Conservation (phyloP, 2,113 vertebrate genomes). For the Condylura cristata region DNA sequence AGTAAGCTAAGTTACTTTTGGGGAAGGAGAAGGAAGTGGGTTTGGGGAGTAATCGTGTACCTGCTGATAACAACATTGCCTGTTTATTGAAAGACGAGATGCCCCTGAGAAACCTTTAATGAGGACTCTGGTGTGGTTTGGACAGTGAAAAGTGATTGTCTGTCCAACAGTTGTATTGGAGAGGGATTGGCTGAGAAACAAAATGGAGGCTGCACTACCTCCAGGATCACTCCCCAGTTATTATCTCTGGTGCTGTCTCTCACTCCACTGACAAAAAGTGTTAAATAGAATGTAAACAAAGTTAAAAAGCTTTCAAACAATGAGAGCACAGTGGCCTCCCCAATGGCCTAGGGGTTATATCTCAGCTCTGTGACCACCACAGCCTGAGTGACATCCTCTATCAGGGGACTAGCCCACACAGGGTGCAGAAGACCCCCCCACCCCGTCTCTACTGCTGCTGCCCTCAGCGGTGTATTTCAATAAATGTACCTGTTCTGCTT, state of each 20-base stretch:
- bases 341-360: too few relatives aligned
- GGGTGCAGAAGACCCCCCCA: too few relatives aligned
- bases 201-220: neutral
- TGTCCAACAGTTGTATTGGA: neutral
- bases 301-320: neutral
- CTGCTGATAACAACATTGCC: neutral
- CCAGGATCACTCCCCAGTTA: accelerated
- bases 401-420: too few relatives aligned
- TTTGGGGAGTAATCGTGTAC: neutral
- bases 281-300: neutral
- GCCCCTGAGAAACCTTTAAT: neutral
- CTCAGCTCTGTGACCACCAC: too few relatives aligned
- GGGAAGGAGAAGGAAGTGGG: neutral
- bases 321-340: too few relatives aligned
- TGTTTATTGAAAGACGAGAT: neutral
- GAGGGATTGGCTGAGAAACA: neutral
- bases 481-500: too few relatives aligned
- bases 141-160: neutral
- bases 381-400: too few relatives aligned
- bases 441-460: too few relatives aligned
- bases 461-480: too few relatives aligned
- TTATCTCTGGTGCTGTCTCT: neutral
- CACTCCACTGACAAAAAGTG: neutral
- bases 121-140: neutral
- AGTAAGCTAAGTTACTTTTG: neutral